A percentile compares a stretch with the other conserved stretches of the same genome.
Conservation (phyloP, 37 sponge, comb jelly and placozoan species). For the Eunapius fragilis region DNA sequence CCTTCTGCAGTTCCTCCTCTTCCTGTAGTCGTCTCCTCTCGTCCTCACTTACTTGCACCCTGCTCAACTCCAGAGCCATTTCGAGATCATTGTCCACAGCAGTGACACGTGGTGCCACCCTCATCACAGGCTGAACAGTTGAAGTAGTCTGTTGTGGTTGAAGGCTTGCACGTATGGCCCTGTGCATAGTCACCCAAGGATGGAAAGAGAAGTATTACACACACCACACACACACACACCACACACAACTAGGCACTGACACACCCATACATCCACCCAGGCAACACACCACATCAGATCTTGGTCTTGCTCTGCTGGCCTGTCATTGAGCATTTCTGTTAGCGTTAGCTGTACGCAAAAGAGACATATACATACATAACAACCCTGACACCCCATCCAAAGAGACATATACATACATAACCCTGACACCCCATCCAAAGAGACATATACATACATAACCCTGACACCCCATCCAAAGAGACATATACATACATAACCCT, state of each 20-base stretch:
- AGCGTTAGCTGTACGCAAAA: neutral
- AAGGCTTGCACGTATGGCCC: neutral
- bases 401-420: neutral
- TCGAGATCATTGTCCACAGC: constrained; percentile 55
- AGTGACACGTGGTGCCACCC: neutral
- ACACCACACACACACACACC: too few species aligned
- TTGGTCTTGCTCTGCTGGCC: neutral
- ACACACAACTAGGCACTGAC: neutral
- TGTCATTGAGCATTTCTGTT: neutral
- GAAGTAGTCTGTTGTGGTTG: constrained; percentile 10
- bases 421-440: neutral
- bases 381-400: neutral
- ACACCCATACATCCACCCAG: neutral
- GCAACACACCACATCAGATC: neutral
- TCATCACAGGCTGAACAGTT: neutral
- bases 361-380: neutral
- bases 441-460: neutral
- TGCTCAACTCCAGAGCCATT: constrained; percentile 63
- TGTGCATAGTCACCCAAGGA: neutral
- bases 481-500: too few species aligned
- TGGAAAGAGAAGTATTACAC: neutral
- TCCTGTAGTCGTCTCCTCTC: constrained; percentile 37
- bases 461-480: neutral
- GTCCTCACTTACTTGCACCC: constrained; percentile 7
- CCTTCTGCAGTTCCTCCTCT: constrained; percentile 73